Base-by-base conservation (phyloP, 2,888 invertebrate genomes). In the Protula sp. region DNA sequence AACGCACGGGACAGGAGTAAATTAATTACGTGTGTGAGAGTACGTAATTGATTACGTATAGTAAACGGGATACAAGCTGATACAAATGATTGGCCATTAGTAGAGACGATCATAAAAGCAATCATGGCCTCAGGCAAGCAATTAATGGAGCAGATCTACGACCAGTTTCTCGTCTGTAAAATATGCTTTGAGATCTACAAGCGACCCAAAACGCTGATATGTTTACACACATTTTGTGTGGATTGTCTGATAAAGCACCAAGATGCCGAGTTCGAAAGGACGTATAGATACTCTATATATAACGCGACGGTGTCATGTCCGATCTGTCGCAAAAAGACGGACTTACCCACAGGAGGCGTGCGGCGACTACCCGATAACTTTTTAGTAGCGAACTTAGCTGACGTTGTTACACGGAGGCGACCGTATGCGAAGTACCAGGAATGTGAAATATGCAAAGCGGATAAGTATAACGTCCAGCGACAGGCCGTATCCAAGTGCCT, bases 101-200 rank as follows among this genome's bases (percentile, higher is more conserved):
- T 0, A 54, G 2, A 9, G 30, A 27, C 14, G 30, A 14, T 22
- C 29, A 29, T 53, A 22, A 51, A 1, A 28, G 4, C 22, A 55
- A 30, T 27, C 30, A 76, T 75, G 75, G 74, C 74, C 24, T 69
- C 70, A 19, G 73, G 75, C 48, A 69, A 70, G 14, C 74, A 74
- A 56, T 65, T 79, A 55, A 73, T 78, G 69, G 73, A 77, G 51
- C 79, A 80, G 67, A 78, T 80, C 52, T 74, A 70, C 55, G 78
- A 78, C 58, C 79, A 80, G 67, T 80, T 80, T 67, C 68, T 80
- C 53, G 70, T 74, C 56, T 80, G 80, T 60, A 79, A 78, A 61
- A 74, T 80, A 48, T 80, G 80, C 62, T 70, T 71, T 51, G 78
- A 79, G 63, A 68, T 73, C 3, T 79, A 74, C 65, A 74, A 69